Evolutionary conservation across 1,140 invertebrate species (phyloP), one percentile per base, ranked within the genome.

Genomic region (Theocolax elegans): DNA sequence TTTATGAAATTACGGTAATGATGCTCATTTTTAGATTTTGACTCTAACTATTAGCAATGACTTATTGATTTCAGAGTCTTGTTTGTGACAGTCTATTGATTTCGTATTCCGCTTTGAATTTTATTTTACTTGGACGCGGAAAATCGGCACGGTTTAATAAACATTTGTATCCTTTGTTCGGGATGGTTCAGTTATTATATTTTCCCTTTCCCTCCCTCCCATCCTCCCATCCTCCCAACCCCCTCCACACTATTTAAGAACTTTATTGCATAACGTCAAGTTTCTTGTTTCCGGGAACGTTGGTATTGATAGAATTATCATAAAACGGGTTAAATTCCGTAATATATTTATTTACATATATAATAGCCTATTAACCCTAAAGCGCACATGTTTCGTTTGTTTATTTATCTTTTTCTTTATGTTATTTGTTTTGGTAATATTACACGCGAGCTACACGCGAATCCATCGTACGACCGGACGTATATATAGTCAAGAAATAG

Each of bases 1-100:
- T 25, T 1, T 19, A 48, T 1, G 46, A 31, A 19, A 48, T 49
- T 49, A 51, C 25, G 25, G 35, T 71, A 64, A 75, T n/a, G n/a
- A n/a, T 51, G 3, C 64, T 62, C 53, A 49, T 49, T 68, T 72
- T 48, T 71, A 9, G 13, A 27, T 66, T 67, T 67, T 21, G 46
- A 27, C 21, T 23, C 23, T 23, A 51, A 23, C 23, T 64, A 46
- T 46, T 44, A 44, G 29, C 54, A 51, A 65, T 44, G 66, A 54
- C 19, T 71, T 35, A 49, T 63, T 79, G 76, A 80, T 82, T 82
- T 75, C 72, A 68, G 65, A 81, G 81, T 83, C 79, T 83, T 79
- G 78, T 81, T 71, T 76, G 66, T 51, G 73, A 59, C 75, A 79
- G 76, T 77, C 73, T 58, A 71, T 71, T 66, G n/a, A 23, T 65